Conservation (phyloP, 1,140 invertebrate species). For the Popillia japonica region DNA sequence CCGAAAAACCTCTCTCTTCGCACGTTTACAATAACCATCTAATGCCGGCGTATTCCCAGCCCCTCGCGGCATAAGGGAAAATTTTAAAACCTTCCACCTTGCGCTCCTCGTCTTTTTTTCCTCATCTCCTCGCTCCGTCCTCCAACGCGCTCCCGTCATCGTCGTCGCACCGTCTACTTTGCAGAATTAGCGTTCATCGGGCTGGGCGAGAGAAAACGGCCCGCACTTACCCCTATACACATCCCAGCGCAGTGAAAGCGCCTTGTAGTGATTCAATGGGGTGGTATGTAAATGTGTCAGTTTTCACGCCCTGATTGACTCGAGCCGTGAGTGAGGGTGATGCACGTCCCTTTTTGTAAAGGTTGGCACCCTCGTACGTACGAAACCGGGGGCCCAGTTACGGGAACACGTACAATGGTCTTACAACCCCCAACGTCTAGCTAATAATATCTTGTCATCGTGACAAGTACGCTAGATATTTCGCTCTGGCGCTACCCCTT, state of each 20-base stretch:
- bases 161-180: too few species aligned
- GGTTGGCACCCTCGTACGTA: constrained; percentile 49
- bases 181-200: constrained; percentile 42
- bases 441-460: constrained; percentile 49
- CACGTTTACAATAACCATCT: constrained; percentile 25
- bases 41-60: not conserved
- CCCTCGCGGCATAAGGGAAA: not conserved
- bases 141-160: not conserved
- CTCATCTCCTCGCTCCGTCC: not conserved
- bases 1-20: not conserved
- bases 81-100: constrained; percentile 34
- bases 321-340: constrained; percentile 47
- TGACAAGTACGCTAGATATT: constrained; percentile 46
- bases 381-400: too few species aligned
- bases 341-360: too few species aligned
- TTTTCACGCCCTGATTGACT: constrained; percentile 59
- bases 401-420: constrained; percentile 46
- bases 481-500: not conserved
- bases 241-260: constrained; percentile 40
- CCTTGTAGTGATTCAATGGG: constrained; percentile 53
- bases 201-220: not conserved
- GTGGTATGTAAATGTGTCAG: constrained; percentile 59
- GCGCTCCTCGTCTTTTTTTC: not conserved
- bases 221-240: constrained; percentile 32
- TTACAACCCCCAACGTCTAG: constrained; percentile 30